Base-by-base conservation (phyloP, 2,113 vertebrate genomes). In the Gallinago media region DNA sequence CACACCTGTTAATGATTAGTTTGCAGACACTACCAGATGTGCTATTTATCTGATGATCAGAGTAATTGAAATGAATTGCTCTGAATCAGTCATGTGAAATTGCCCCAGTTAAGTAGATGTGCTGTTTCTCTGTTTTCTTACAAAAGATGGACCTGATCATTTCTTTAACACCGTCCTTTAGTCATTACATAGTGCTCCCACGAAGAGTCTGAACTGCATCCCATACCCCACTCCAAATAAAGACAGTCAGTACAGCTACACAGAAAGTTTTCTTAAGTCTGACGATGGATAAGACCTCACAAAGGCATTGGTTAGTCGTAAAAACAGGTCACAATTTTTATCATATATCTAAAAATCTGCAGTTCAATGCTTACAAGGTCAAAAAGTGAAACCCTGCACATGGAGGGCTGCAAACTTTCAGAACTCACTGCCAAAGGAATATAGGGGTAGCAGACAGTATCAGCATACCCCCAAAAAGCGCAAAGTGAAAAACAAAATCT, bases 1-100 rank as follows among this genome's bases (percentile, higher is more conserved):
- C 96, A 97, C 96, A 97, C 96, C 96, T 97, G 96, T 87, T 96
- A 97, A 96, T 97, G 94, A 96, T 95, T 94, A 96, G 92, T 96
- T 96, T 97, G 88, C 92, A 96, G 94, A 89, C 91, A 82, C 65
- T 92, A 65, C 96, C 96, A 97, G 96, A 97, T 97, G 95, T 96
- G 95, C 88, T 94, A 92, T 96, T 96, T 96, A 94, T 96, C 80
- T 95, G 86, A 96, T 95, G 96, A 97, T 97, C 96, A 97, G 90
- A 96, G 95, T 95, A 96, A 96, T 96, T 96, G 89, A 96, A 97
- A 96, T 94, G 91, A 96, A 95, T 95, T 96, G 95, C 92, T 96
- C 96, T 95, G 83, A 95, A 96, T 96, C 96, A 96, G 91, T 92
- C 84, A 91, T 78, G 58, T 82, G 73, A 94, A 96, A 82, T 94